These are phyloP conservation scores for Thalassarche chlororhynchos DNA, from an alignment of 2,113 vertebrate genomes.

Conservation along the genomic window DNA sequence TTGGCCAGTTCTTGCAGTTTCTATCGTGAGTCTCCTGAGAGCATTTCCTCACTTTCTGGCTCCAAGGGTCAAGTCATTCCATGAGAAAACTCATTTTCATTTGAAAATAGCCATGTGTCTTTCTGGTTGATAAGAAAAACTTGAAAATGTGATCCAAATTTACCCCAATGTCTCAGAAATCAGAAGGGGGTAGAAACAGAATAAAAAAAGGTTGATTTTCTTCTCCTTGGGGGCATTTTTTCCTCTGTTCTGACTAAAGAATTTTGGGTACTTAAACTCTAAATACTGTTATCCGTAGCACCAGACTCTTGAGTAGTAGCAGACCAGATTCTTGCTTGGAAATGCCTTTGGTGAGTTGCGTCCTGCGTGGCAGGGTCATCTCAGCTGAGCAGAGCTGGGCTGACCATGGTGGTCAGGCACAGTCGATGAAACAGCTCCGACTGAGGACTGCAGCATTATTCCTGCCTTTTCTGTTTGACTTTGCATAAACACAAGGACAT, in stretches of 20 bases:
- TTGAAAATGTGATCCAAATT: not conserved
- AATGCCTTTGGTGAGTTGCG: not conserved
- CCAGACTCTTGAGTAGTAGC: not conserved
- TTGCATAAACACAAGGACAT: constrained; percentile 42
- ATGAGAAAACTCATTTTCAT: not conserved
- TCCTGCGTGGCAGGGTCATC: not conserved
- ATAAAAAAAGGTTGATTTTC: not conserved
- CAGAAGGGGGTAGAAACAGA: not conserved
- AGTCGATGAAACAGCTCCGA: not conserved
- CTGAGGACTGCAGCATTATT: not conserved
- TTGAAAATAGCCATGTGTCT: not conserved
- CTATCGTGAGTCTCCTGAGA: not conserved
- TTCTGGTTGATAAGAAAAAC: not conserved
- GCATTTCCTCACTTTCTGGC: not conserved
- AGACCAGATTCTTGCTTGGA: not conserved
- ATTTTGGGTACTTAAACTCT: not conserved
- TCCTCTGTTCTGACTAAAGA: not conserved
- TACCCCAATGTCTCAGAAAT: not conserved
- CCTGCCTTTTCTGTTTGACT: constrained; percentile 50
- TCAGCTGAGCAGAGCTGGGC: not conserved
- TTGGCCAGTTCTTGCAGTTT: not conserved
- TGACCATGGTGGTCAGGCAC: not conserved
- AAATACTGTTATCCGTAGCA: not conserved
- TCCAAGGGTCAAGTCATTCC: not conserved
- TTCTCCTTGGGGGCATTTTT: not conserved